Base-by-base conservation (phyloP, 2,888 invertebrate species). In the Crocallis elinguaria region DNA sequence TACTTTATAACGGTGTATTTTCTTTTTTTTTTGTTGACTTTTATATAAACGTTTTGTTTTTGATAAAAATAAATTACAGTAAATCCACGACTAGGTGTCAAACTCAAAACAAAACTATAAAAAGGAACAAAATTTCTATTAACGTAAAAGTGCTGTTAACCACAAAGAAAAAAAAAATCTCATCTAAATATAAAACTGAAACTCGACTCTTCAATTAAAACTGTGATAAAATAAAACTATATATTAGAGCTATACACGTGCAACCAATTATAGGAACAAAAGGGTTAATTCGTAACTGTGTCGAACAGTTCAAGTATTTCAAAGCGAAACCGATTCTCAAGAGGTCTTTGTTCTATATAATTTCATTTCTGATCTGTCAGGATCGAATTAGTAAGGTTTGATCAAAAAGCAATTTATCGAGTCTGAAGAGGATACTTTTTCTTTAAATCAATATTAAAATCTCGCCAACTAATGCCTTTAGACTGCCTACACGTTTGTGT, bases 401-500 rank as follows among this genome's bases (percentile, higher is more conserved):
- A 64, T 64, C 63, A 57, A 58, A 70, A 64, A 69, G 59, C 51
- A 65, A 71, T 71, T 64, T 64, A 38, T 57, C 57, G 25, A 53
- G 38, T 44, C 27, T 14, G 56, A 49, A 46, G 27, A 35, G 49
- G 49, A 49, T 50, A 39, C 17, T 57, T 66, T 67, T 70, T 64
- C 53, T 57, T 60, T 51, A 62, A 70, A 71, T 71, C 69, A 67
- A 67, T 71, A 67, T 69, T 66, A 62, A 73, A 71, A 71, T 68
- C 64, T 62, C 55, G 44, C 39, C 48, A 67, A 66, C 63, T 73
- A 69, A 71, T 66, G 62, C 52, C 55, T 60, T 57, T 60, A 60
- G 53, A 33, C 43, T 49, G 49, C 12, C 38, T 46, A 32, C 27
- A 41, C 32, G 12, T 46, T 32, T 8, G 17, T 8, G 23, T 8